phyloP scores from a whole-genome alignment of 2,888 invertebrate species.

The Notodonta dromedarius region DNA sequence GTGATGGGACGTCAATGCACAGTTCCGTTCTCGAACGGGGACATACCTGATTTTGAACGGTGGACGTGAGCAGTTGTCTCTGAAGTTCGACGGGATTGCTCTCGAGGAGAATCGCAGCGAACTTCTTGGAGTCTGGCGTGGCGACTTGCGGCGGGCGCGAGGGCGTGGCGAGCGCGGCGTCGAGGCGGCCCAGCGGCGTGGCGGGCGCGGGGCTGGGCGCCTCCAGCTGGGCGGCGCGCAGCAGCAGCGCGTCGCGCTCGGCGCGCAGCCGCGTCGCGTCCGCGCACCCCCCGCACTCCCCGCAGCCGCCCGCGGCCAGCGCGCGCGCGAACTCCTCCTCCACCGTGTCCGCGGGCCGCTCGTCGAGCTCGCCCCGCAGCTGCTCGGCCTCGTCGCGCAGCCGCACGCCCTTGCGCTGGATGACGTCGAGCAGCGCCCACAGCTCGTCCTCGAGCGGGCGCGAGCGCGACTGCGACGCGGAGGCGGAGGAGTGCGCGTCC shows the following conservation, averaged over 20 bases:
- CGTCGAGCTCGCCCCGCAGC: conserved; percentile 82
- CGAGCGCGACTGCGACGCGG: conserved; percentile 82
- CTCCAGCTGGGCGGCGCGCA: conserved; percentile 86
- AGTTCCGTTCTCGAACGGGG: not conserved
- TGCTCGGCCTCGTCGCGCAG: conserved; percentile 88
- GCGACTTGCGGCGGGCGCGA: conserved; percentile 85
- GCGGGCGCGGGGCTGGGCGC: conserved; percentile 61
- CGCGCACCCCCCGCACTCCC: conserved; percentile 40
- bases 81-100: conserved; percentile 92
- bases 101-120: conserved; percentile 93
- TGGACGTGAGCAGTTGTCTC: conserved; percentile 91
- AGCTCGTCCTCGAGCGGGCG: conserved; percentile 90
- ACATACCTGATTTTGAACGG: conserved; percentile 93
- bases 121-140: conserved; percentile 89
- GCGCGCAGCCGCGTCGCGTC: conserved; percentile 84
- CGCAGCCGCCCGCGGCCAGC: conserved; percentile 53
- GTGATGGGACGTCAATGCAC: too few relatives aligned
- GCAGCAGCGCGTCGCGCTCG: conserved; percentile 90
- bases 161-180: conserved; percentile 87
- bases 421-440: conserved; percentile 93
- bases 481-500: conserved; percentile 88
- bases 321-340: conserved; percentile 86
- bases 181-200: conserved; percentile 87
- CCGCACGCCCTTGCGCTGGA: conserved; percentile 89
- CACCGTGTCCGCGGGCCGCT: conserved; percentile 78